Conservation (phyloP, 1,140 invertebrate genomes). For the Drosophila lini region DNA sequence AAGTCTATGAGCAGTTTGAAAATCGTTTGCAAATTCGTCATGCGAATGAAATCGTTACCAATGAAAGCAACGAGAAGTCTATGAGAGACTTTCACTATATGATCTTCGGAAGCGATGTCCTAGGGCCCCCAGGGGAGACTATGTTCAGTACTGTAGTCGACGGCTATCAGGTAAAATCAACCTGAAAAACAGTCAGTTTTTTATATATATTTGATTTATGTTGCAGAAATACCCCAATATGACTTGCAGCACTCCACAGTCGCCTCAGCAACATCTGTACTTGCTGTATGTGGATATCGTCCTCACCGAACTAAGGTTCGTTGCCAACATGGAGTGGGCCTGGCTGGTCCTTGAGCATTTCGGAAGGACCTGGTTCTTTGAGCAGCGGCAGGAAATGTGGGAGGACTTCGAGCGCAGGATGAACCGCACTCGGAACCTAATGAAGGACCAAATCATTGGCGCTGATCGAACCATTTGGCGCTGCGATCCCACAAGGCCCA, state of each 20-base stretch:
- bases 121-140: not conserved
- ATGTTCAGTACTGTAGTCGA: not conserved
- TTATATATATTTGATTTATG: too few relatives aligned
- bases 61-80: fast-evolving
- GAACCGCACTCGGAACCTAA: conserved; percentile 87
- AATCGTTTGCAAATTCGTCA: not conserved
- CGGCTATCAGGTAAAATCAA: not conserved
- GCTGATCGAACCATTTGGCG: conserved; percentile 89
- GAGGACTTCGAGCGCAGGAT: conserved; percentile 88
- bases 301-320: too few relatives aligned
- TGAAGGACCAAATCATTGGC: conserved; percentile 87
- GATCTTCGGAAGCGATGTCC: not conserved
- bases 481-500: conserved; percentile 88
- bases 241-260: conserved; percentile 20
- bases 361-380: too few relatives aligned
- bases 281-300: too few relatives aligned
- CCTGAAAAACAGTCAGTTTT: too few relatives aligned
- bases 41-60: not conserved
- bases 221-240: conserved; percentile 67
- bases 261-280: too few relatives aligned
- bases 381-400: conserved; percentile 87
- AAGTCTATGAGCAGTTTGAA: not conserved
- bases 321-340: too few relatives aligned
- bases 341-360: too few relatives aligned
- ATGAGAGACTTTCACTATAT: not conserved